These are phyloP conservation scores for Drosophila seguyi DNA, from an alignment of 1,140 invertebrate species.

Conservation along the genomic window DNA sequence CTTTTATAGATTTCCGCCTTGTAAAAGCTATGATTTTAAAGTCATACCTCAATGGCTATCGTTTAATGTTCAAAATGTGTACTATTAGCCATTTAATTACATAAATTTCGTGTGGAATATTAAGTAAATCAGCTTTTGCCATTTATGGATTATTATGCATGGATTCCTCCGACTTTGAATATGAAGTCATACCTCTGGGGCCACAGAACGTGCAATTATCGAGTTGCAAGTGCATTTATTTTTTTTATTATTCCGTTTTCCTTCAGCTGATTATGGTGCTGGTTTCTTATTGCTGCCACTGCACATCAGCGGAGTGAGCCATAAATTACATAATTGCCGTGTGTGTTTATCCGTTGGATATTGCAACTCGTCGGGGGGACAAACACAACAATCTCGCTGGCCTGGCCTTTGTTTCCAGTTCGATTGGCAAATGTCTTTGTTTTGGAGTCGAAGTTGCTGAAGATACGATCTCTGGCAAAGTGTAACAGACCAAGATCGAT, in stretches of 20 bases:
- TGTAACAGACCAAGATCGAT: conserved; percentile 44
- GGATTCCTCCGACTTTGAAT: conserved; percentile 2
- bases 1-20: conserved; percentile 13
- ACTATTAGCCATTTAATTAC: conserved; percentile 39
- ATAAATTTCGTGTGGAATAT: conserved; percentile 43
- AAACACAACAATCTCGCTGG: conserved; percentile 17
- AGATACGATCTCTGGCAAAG: conserved; percentile 32
- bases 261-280: conserved; percentile 46
- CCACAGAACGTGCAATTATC: conserved; percentile 68
- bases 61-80: conserved; percentile 4
- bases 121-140: conserved; percentile 36
- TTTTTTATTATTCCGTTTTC: conserved; percentile 35
- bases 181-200: conserved; percentile 19
- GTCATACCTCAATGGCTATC: conserved; percentile 17
- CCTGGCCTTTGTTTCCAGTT: conserved; percentile 46
- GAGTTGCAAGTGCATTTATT: conserved; percentile 62
- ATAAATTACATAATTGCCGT: conserved; percentile 73
- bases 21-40: conserved; percentile 4
- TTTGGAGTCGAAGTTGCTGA: conserved; percentile 1
- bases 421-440: conserved; percentile 26
- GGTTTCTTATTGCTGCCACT: conserved; percentile 45
- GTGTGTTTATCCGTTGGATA: conserved; percentile 50
- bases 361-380: conserved; percentile 43
- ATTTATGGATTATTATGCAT: conserved; percentile 43
- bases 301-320: conserved; percentile 53